These are phyloP conservation scores for Pristis pectinata DNA, from an alignment of 2,797 vertebrate species.

Conservation along the genomic window DNA sequence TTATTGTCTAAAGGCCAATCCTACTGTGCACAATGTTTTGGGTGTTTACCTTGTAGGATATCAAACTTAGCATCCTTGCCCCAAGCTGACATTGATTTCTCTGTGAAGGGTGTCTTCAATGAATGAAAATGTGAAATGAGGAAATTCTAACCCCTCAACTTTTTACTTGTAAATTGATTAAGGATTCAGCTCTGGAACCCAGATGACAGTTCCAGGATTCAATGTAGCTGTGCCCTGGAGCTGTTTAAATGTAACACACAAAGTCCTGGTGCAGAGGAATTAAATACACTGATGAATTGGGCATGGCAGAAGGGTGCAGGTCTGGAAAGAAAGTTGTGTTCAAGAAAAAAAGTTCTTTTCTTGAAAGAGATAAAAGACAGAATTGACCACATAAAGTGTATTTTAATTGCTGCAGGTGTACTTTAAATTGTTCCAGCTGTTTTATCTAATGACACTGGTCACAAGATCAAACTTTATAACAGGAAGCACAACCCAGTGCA, in stretches of 20 bases:
- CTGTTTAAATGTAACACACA: background rate
- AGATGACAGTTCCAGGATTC: background rate
- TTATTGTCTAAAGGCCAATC: too few relatives aligned
- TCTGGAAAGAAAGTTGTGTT: constrained; percentile 11
- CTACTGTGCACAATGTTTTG: too few relatives aligned
- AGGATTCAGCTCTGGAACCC: background rate
- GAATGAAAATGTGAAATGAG: too few relatives aligned
- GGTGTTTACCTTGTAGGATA: too few relatives aligned
- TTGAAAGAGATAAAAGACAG: constrained; percentile 28
- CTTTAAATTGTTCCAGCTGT: constrained; percentile 28
- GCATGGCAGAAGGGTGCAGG: constrained; percentile 4
- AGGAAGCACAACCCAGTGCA: constrained; percentile 11
- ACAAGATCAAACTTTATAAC: constrained; percentile 25
- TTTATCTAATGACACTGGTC: constrained; percentile 33
- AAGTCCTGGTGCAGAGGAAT: background rate
- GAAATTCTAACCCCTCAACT: background rate
- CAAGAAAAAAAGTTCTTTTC: background rate
- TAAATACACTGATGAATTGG: constrained; percentile 20
- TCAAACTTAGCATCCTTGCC: too few relatives aligned
- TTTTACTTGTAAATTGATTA: background rate
- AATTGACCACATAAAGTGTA: background rate
- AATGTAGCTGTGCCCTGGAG: background rate
- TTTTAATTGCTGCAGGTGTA: constrained; percentile 35
- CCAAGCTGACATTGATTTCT: too few relatives aligned
- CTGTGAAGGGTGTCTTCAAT: too few relatives aligned